Base-by-base conservation (phyloP, 1,140 invertebrate genomes). In the Eriosoma lanigerum region DNA sequence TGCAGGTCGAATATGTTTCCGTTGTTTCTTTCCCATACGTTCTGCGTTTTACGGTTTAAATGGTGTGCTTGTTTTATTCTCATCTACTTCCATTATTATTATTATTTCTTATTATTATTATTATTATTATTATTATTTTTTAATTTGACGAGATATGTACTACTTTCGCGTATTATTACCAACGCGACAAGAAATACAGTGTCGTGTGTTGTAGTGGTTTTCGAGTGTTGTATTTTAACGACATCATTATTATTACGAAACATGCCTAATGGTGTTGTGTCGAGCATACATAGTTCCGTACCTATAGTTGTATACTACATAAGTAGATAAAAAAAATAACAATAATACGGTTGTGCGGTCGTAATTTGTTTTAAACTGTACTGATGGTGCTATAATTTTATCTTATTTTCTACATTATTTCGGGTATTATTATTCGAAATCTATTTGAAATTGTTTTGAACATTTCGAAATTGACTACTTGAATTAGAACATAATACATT, bases 201-300 rank as follows among this genome's bases (percentile, higher is more conserved):
- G 64, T n/a, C 19, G 38, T 68, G 32, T 68, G n/a, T 68, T 68
- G 38, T 68, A 24, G 38, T 66, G 62, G 64, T 21, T 68, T 44
- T 46, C 13, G 32, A 68, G 64, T 68, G 64, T 68, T 13, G 21
- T 68, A 13, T 46, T 68, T 21, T 46, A 68, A 68, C n/a, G 64
- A 68, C 64, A 68, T 68, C n/a, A 32, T 68, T 46, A 68, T 68
- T 68, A 68, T 68, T 46, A 68, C n/a, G 38, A 46, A 21, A 68
- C 38, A 21, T n/a, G n/a, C 21, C 3, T 68, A 68, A 64, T 64
- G 62, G 29, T 17, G 62, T 38, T 32, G 62, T 38, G 62, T 64
- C 32, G 29, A 10, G 32, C 3, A 46, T 4, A 68, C 5, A 15
- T 13, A 44, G 19, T 21, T 15, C n/a, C n/a, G n/a, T 24, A 15